Percentiles rank a stretch among this genome's conserved stretches.
Evolutionary conservation across 2,113 vertebrate genomes (phyloP).

Genomic region (Polypterus senegalus): DNA sequence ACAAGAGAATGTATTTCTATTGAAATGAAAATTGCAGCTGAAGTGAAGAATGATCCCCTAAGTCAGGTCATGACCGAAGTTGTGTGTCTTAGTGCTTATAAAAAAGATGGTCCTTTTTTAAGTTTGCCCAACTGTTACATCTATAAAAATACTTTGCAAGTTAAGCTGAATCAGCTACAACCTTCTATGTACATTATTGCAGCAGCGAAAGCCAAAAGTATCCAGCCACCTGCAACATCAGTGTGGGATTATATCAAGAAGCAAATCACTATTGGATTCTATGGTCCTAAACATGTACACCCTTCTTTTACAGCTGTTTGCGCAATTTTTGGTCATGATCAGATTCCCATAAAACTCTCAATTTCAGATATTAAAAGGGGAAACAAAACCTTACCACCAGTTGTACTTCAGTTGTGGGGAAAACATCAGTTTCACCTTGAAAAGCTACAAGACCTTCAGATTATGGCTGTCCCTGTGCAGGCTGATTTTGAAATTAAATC

Average conservation of each 20-base stretch:
- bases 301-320: conserved; percentile 76
- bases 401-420: conserved; percentile 90
- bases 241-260: conserved; percentile 60
- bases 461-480: conserved; percentile 50
- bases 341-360: conserved; percentile 69
- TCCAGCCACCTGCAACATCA: conserved; percentile 58
- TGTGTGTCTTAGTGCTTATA: conserved; percentile 58
- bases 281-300: conserved; percentile 85
- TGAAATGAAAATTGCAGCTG: conserved; percentile 72
- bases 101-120: conserved; percentile 73
- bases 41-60: conserved; percentile 69
- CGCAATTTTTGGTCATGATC: conserved; percentile 70
- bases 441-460: conserved; percentile 55
- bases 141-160: conserved; percentile 70
- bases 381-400: conserved; percentile 62
- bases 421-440: conserved; percentile 64
- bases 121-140: conserved; percentile 63
- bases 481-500: conserved; percentile 63
- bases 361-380: conserved; percentile 64
- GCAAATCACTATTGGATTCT: conserved; percentile 70
- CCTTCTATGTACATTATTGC: conserved; percentile 69
- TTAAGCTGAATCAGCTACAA: conserved; percentile 63
- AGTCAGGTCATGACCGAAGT: conserved; percentile 83
- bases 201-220: conserved; percentile 51
- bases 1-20: conserved; percentile 60